Evolutionary conservation across 1,140 invertebrate species (phyloP), one percentile per base, ranked within the genome.

Genomic region (Diploscapter pachys): DNA sequence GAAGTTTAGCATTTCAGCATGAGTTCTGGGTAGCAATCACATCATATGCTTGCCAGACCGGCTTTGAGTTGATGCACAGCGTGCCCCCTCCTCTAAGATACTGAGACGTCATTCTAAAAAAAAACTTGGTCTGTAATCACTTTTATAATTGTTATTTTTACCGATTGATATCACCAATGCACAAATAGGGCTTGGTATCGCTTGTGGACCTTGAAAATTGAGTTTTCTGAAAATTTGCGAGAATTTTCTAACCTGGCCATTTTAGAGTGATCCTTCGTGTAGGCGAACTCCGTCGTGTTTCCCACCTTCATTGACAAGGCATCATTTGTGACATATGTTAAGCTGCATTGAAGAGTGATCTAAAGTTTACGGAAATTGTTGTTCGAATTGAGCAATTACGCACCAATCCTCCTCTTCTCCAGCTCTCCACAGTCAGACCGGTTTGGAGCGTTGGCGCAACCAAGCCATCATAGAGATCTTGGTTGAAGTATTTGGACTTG

Each of bases 191-290:
- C 13, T 63, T 67, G 3, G 48, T 70, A 31, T 31, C 31, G 1
- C 31, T 31, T 31, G 31, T 31, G 31, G 31, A 31, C 31, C 31
- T 31, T 31, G 31, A 31, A 31, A 31, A 31, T 31, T 31, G 31
- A 31, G 31, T 31, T 31, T 31, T 31, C 31, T 31, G 31, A 1
- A 31, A 31, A 31, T 31, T 31, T 31, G 31, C 31, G 31, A 31
- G 55, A 9, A 49, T 66, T 62, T 9, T 67, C 8, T 8, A 75
- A 78, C 5, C 78, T 66, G 31, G 78, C 79, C 67, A 77, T 70
- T 59, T 80, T 80, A 9, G 79, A 80, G 56, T 80, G 79, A 68
- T 80, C 79, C 54, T 80, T 78, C 3, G 79, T 80, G 65, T 80
- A 80, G 5, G 77, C 68, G 78, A 80, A 80, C 55, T 75, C 57